phyloP scores from a whole-genome alignment of 2,113 vertebrate species.

The Amazona guildingii region DNA sequence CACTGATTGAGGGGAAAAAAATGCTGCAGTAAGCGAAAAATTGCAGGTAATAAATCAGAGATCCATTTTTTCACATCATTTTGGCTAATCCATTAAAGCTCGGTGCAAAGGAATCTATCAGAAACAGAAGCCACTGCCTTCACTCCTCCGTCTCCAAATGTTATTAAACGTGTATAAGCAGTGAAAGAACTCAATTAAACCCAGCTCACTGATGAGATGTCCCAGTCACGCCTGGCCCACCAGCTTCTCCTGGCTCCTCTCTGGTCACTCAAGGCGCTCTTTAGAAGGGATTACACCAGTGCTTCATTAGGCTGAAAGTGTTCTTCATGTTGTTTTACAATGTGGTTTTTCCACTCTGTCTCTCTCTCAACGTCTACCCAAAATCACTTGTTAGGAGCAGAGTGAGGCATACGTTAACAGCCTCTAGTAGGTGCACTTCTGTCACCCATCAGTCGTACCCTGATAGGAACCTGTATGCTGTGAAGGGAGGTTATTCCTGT shows the following conservation, averaged over 20 bases:
- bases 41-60: conserved; percentile 82
- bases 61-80: conserved; percentile 79
- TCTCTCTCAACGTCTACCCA: too few relatives aligned
- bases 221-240: background rate
- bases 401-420: background rate
- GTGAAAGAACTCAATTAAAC: conserved; percentile 41
- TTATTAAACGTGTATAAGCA: conserved; percentile 44
- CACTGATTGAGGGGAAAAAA: conserved; percentile 60
- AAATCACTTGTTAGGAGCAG: background rate
- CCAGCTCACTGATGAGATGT: background rate
- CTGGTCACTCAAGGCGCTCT: background rate
- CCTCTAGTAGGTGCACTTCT: background rate
- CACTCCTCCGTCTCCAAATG: conserved; percentile 44
- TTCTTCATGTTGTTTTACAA: background rate
- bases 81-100: conserved; percentile 84
- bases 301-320: accelerated
- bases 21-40: conserved; percentile 78
- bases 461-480: accelerated
- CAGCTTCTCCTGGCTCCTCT: background rate
- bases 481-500: background rate
- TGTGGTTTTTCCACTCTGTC: accelerated
- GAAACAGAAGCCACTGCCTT: conserved; percentile 70
- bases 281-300: background rate
- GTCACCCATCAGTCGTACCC: background rate
- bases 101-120: conserved; percentile 75